Evolutionary conservation across 23 tunicate species (phyloP).

Genomic region (Trididemnum clinides): DNA sequence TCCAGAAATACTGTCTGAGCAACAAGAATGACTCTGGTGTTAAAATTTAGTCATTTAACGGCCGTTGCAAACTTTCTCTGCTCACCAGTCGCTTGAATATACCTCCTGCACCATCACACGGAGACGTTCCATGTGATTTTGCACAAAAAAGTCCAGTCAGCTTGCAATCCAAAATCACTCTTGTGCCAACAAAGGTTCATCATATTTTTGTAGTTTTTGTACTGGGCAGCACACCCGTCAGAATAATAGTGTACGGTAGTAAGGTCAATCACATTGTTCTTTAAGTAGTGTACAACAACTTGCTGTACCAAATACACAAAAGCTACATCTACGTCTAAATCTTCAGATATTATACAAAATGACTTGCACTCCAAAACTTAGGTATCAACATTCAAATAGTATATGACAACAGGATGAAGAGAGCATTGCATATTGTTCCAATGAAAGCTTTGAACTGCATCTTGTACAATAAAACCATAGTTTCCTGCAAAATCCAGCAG

Average conservation of each 20-base stretch:
- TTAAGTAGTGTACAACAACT: neutral
- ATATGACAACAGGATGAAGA: conserved; percentile 7
- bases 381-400: neutral
- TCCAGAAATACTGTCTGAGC: neutral
- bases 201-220: conserved; percentile 30
- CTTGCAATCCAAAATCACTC: neutral
- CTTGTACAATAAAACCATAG: conserved; percentile 6
- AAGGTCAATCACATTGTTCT: neutral
- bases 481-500: conserved; percentile 1
- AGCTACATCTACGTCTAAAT: neutral
- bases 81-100: conserved; percentile 3
- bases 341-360: conserved; percentile 1
- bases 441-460: conserved; percentile 3
- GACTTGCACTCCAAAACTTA: neutral
- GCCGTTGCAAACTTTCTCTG: conserved; percentile 16
- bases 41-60: neutral
- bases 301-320: conserved; percentile 19
- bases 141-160: conserved; percentile 3
- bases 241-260: neutral
- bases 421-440: conserved; percentile 31
- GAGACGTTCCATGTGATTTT: conserved; percentile 12
- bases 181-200: neutral
- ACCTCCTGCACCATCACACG: conserved; percentile 19
- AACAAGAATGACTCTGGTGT: neutral
- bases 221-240: conserved; percentile 13